Percentiles rank a stretch among this genome's conserved stretches.
Conservation (phyloP, 1,140 invertebrate genomes). For the Thaumatotibia leucotreta region DNA sequence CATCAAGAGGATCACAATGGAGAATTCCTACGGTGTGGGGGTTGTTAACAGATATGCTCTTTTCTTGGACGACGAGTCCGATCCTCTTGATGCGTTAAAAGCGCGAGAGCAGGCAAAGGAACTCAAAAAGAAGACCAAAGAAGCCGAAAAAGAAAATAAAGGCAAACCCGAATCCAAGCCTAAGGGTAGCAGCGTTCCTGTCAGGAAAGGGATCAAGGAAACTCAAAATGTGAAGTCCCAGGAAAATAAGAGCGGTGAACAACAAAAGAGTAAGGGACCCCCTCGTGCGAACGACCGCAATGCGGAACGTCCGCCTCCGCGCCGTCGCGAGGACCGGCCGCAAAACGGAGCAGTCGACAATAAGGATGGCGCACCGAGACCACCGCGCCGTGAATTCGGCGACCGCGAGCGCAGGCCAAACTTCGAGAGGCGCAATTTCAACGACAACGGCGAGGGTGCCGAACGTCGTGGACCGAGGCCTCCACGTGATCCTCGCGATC, state of each 20-base stretch:
- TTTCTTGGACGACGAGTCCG: conserved; percentile 91
- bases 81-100: conserved; percentile 92
- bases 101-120: conserved; percentile 87
- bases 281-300: conserved; percentile 57
- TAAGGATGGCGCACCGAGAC: conserved; percentile 59
- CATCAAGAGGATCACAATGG: conserved; percentile 83
- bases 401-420: conserved; percentile 82
- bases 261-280: conserved; percentile 71
- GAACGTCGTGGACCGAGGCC: conserved; percentile 69
- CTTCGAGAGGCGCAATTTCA: conserved; percentile 64
- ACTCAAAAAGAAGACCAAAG: conserved; percentile 88
- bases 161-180: conserved; percentile 79
- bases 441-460: conserved; percentile 70
- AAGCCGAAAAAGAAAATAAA: conserved; percentile 92
- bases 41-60: conserved; percentile 94
- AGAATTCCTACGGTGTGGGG: conserved; percentile 94
- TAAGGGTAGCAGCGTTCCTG: conserved; percentile 73
- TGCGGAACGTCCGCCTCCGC: conserved; percentile 55
- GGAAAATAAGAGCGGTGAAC: conserved; percentile 82
- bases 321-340: conserved; percentile 64
- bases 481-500: conserved; percentile 52
- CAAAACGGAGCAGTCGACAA: conserved; percentile 64
- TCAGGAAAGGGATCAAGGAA: conserved; percentile 82
- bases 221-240: conserved; percentile 81
- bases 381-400: conserved; percentile 59